Conservation (phyloP, 1,140 invertebrate genomes). For the Nasonia vitripennis region DNA sequence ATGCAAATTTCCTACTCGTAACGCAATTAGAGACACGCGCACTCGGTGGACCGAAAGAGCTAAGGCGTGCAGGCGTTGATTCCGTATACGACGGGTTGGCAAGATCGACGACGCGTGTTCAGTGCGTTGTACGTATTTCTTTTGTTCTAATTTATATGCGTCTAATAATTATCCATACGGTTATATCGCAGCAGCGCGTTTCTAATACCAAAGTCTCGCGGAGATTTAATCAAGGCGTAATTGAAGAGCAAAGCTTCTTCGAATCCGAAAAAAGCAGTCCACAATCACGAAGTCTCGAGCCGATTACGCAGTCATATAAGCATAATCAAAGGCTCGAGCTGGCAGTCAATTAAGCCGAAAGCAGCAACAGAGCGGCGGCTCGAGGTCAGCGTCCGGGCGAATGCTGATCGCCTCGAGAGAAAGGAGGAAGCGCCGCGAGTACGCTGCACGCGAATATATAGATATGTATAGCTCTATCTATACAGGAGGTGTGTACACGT, state of each 20-base stretch:
- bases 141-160: no score
- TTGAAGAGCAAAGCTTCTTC: background rate
- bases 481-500: background rate
- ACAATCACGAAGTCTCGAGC: background rate
- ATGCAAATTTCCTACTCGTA: constrained; percentile 1
- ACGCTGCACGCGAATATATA: background rate
- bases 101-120: no score
- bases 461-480: background rate
- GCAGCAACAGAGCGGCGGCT: background rate
- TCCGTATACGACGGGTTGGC: no score
- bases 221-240: background rate
- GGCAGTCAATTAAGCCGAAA: constrained; percentile 44
- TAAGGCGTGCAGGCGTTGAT: no score
- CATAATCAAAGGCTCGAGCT: constrained; percentile 5
- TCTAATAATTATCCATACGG: no score
- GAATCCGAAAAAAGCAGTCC: background rate
- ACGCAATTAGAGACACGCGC: background rate
- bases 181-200: background rate
- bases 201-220: no score
- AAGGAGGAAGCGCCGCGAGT: constrained; percentile 52
- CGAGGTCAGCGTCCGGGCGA: constrained; percentile 43
- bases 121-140: no score
- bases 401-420: constrained; percentile 33
- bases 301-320: constrained; percentile 43
- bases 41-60: no score